A percentile compares a stretch with the other conserved stretches of the same genome.
Conservation (phyloP, 2,888 invertebrate genomes). For the Therioaphis trifolii region DNA sequence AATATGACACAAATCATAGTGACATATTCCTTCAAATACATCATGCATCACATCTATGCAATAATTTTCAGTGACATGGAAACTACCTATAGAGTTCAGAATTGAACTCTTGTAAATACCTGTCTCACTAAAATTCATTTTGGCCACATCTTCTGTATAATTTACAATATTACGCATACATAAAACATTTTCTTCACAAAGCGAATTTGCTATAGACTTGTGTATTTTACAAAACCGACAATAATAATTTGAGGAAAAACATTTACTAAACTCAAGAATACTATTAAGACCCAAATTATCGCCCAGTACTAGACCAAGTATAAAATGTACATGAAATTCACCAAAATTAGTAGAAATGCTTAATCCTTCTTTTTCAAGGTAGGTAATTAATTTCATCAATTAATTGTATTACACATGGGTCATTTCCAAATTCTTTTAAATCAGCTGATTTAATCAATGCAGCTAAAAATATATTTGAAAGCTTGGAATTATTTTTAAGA, state of each 20-base stretch:
- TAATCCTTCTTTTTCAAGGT: neutral
- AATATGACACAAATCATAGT: no score
- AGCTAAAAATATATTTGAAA: neutral
- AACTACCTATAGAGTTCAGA: no score
- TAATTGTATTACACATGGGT: neutral
- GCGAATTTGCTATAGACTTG: neutral
- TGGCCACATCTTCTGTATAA: neutral
- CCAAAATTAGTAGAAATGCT: neutral
- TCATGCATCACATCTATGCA: no score
- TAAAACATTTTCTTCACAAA: neutral
- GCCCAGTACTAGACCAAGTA: neutral
- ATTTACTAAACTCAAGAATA: slow-evolving; percentile 19
- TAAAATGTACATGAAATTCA: slow-evolving; percentile 1
- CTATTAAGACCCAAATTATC: slow-evolving; percentile 13
- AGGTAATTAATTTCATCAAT: neutral
- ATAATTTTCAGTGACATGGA: no score
- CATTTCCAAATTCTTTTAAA: neutral
- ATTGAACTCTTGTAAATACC: neutral
- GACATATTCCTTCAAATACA: no score
- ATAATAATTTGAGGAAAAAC: neutral
- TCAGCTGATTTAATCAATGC: neutral
- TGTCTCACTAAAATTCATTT: neutral
- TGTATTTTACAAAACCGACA: neutral
- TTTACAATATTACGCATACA: neutral
- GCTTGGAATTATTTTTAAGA: neutral